These are phyloP conservation scores for Pogonomyrmex barbatus DNA, from an alignment of 1,140 invertebrate species.

Conservation along the genomic window DNA sequence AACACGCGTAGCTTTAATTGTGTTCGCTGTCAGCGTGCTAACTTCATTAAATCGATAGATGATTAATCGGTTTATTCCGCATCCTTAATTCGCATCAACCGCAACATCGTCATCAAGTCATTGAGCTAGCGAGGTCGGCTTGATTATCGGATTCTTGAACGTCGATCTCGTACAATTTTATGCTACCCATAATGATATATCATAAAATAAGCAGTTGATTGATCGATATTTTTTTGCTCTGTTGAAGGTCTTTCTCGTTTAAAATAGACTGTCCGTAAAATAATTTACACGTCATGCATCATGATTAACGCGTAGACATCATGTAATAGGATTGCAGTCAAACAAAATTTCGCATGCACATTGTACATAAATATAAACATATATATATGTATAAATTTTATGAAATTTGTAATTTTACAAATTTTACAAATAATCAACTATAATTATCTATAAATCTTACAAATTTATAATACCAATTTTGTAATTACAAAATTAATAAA, in stretches of 20 bases:
- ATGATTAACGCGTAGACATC: background rate
- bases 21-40: constrained; percentile 45
- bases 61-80: constrained; percentile 25
- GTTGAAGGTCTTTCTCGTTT: constrained; percentile 4
- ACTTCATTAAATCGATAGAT: constrained; percentile 63
- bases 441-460: too few species aligned
- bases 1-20: constrained; percentile 51
- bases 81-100: constrained; percentile 3
- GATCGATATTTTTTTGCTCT: constrained; percentile 36
- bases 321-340: background rate
- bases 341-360: constrained; percentile 10
- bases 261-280: constrained; percentile 10
- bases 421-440: too few species aligned
- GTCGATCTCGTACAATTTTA: constrained; percentile 23
- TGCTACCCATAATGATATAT: constrained; percentile 31
- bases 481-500: too few species aligned
- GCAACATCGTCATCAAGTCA: constrained; percentile 23
- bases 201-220: constrained; percentile 42
- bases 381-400: background rate
- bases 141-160: constrained; percentile 11
- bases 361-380: background rate
- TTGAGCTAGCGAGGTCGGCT: background rate
- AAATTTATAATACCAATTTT: too few species aligned
- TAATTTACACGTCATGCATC: constrained; percentile 30
- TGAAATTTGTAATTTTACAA: too few species aligned